These are phyloP conservation scores for Thamnaconus septentrionalis DNA, from an alignment of 2,113 vertebrate species.

Conservation along the genomic window DNA sequence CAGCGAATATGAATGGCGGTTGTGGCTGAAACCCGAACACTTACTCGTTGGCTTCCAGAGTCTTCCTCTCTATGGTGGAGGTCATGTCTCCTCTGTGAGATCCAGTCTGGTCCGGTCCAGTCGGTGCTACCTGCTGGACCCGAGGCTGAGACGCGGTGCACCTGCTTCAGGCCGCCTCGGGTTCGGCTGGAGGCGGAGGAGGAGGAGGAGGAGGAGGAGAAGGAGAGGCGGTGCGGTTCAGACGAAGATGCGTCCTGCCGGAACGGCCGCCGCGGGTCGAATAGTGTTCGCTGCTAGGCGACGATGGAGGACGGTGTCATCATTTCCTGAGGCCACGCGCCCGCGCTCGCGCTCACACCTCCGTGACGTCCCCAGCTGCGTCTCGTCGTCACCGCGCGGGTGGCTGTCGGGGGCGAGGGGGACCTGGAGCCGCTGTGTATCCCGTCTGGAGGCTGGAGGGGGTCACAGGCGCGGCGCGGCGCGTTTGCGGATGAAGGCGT, in stretches of 20 bases:
- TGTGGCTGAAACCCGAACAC: slow-evolving; percentile 55
- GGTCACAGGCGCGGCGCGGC: no score
- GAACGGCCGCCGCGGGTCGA: slow-evolving; percentile 37
- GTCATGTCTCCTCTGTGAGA: slow-evolving; percentile 78
- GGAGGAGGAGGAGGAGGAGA: no score
- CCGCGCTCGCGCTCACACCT: slow-evolving; percentile 21
- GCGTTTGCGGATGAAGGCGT: slow-evolving; percentile 5
- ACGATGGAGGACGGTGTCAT: slow-evolving; percentile 55
- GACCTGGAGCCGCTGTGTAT: no score
- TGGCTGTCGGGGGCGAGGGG: no score
- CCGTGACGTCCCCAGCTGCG: no score
- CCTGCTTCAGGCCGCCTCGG: slow-evolving; percentile 43
- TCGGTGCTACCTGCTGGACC: slow-evolving; percentile 17
- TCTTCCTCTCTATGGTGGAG: slow-evolving; percentile 95
- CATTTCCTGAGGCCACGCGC: slow-evolving; percentile 59
- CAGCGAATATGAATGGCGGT: not conserved
- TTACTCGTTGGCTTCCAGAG: slow-evolving; percentile 93
- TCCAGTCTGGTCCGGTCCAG: slow-evolving; percentile 16
- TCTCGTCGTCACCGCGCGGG: not conserved
- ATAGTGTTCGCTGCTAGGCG: slow-evolving; percentile 18
- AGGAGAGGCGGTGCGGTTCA: not conserved
- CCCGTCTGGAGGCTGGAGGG: no score
- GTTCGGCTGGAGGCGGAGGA: no score
- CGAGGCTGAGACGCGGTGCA: slow-evolving; percentile 32
- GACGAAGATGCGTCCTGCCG: slow-evolving; percentile 1